These are phyloP conservation scores for Gobiocypris rarus DNA, from an alignment of 2,113 vertebrate species.

Conservation along the genomic window DNA sequence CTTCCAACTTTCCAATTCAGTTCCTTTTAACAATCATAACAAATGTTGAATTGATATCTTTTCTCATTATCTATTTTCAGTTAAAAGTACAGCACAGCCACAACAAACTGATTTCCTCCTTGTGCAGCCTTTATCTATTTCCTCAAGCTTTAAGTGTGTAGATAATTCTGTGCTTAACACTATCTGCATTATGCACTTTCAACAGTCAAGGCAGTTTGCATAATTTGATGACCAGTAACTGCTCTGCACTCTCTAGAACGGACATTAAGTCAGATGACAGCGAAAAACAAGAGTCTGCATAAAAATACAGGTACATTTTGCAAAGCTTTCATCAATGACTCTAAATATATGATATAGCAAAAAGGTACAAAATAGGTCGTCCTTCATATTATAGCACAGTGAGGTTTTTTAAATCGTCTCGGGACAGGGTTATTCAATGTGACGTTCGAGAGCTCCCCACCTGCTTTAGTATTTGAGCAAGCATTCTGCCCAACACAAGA, in stretches of 20 bases:
- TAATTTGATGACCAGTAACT: constrained; percentile 30
- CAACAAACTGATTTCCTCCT: constrained; percentile 25
- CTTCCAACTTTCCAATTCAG: neutral
- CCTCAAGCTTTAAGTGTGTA: constrained; percentile 9
- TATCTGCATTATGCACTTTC: constrained; percentile 30
- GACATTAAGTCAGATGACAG: neutral
- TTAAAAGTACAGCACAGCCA: constrained; percentile 1
- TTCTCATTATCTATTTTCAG: constrained; percentile 10
- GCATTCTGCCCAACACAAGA: neutral
- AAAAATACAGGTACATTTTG: neutral
- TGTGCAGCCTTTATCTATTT: constrained; percentile 25
- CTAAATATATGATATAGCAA: neutral
- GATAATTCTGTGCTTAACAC: constrained; percentile 14
- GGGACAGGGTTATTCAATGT: constrained; percentile 15
- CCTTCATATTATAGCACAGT: neutral
- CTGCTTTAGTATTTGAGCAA: constrained; percentile 19
- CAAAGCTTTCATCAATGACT: neutral
- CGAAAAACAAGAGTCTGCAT: neutral
- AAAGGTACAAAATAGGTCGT: neutral
- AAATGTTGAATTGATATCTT: constrained; percentile 12
- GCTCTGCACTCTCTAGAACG: neutral
- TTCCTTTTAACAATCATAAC: neutral
- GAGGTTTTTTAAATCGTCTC: neutral
- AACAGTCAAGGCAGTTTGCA: constrained; percentile 33
- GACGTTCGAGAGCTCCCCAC: constrained; percentile 14